A percentile compares a stretch with the other conserved stretches of the same genome.
Evolutionary conservation across 2,113 vertebrate genomes (phyloP).

Genomic region (Xyrauchen texanus): DNA sequence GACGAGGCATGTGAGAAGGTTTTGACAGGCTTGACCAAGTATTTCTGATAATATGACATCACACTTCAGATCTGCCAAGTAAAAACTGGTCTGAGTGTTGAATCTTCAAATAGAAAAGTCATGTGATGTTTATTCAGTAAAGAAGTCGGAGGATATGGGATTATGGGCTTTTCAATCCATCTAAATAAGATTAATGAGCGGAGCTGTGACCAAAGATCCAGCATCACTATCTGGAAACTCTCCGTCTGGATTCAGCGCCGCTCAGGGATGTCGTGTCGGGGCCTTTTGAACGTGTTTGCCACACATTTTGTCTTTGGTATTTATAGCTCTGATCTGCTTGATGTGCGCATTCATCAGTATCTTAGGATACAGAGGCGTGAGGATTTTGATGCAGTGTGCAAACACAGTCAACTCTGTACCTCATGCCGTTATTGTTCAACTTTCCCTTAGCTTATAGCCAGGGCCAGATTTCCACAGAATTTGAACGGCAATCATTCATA

Average conservation of each 20-base stretch:
- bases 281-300: not conserved
- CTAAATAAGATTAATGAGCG: slow-evolving; percentile 5
- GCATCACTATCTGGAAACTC: not conserved
- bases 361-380: not conserved
- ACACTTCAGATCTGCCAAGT: too few species aligned
- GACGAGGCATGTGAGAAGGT: too few species aligned
- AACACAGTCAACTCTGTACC: too few species aligned
- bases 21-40: too few species aligned
- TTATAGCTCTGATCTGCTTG: not conserved
- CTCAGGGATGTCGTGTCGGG: slow-evolving; percentile 1
- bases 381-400: too few species aligned
- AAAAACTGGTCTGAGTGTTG: not conserved
- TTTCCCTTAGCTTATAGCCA: too few species aligned
- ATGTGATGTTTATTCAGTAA: not conserved
- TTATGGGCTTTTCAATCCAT: not conserved
- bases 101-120: not conserved
- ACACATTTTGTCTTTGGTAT: not conserved
- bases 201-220: not conserved
- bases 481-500: too few species aligned
- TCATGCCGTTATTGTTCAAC: too few species aligned
- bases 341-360: slow-evolving; percentile 17
- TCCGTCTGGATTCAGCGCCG: not conserved
- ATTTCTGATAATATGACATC: too few species aligned
- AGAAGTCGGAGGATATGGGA: not conserved
- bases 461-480: not conserved